phyloP scores from a whole-genome alignment of 2,888 invertebrate genomes.

The Xylophagus ater region DNA sequence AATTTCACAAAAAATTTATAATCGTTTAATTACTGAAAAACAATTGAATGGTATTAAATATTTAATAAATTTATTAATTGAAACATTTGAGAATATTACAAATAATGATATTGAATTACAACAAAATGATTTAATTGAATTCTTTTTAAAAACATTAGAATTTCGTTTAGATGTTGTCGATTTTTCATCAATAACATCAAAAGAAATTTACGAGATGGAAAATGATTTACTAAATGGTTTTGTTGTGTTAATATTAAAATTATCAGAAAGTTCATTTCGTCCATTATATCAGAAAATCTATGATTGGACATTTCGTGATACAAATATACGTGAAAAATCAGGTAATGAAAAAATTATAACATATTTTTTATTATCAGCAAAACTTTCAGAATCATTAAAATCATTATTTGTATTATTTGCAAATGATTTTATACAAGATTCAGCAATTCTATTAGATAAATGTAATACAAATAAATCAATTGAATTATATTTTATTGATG shows the following conservation, averaged over 20 bases:
- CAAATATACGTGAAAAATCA: conserved; percentile 35
- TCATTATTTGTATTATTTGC: conserved; percentile 86
- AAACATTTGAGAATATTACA: conserved; percentile 54
- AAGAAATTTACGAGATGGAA: conserved; percentile 59
- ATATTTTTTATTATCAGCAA: conserved; percentile 62
- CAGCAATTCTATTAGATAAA: conserved; percentile 56
- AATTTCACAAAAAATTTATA: conserved; percentile 54
- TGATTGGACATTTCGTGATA: conserved; percentile 66
- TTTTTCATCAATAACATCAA: too few relatives aligned
- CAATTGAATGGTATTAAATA: conserved; percentile 52
- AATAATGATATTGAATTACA: conserved; percentile 53
- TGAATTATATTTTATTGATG: conserved; percentile 40
- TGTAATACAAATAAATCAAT: conserved; percentile 50
- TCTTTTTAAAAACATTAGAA: conserved; percentile 63
- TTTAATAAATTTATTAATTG: conserved; percentile 64
- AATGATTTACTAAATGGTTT: conserved; percentile 63
- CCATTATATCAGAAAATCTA: conserved; percentile 79
- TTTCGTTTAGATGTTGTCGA: too few relatives aligned
- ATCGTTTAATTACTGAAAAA: conserved; percentile 46
- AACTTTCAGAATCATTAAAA: conserved; percentile 70
- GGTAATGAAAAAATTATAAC: conserved; percentile 61
- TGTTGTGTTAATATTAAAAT: conserved; percentile 69
- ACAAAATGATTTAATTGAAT: conserved; percentile 55
- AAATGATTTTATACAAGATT: conserved; percentile 70
- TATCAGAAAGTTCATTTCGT: conserved; percentile 80